These are phyloP conservation scores for Brachyptera putata DNA, from an alignment of 2,888 invertebrate species.

Conservation along the genomic window DNA sequence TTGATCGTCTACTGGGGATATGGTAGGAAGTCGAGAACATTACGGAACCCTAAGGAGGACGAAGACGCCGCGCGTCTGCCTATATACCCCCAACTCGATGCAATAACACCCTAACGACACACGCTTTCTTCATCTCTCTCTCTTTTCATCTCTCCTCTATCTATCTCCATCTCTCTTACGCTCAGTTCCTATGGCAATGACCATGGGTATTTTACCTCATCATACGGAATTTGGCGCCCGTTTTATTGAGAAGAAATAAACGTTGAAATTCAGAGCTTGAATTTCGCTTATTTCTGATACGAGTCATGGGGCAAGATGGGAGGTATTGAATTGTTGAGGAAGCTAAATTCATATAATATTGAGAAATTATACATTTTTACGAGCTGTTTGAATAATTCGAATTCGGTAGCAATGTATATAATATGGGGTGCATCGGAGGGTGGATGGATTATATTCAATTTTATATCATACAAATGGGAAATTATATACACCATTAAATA, in stretches of 20 bases:
- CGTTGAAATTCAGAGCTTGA: neutral
- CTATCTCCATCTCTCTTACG: neutral
- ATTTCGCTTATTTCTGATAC: neutral
- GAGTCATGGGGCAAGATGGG: neutral
- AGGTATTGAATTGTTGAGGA: neutral
- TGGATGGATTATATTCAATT: too few species aligned
- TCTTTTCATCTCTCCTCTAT: too few species aligned
- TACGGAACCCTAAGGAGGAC: neutral
- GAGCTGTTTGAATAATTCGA: too few species aligned
- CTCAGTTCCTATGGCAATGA: conserved; percentile 3
- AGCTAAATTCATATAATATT: neutral
- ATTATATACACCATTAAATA: too few species aligned
- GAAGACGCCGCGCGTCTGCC: neutral
- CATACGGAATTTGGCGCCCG: conserved; percentile 15
- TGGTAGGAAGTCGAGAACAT: conserved; percentile 15
- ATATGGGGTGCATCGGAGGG: too few species aligned
- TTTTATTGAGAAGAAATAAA: neutral
- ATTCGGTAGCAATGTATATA: too few species aligned
- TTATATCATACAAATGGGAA: too few species aligned
- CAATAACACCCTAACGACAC: neutral
- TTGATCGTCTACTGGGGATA: conserved; percentile 14
- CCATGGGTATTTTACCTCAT: conserved; percentile 18
- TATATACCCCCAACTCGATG: too few species aligned
- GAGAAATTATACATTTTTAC: neutral
- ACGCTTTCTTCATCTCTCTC: too few species aligned